A percentile compares a stretch with the other conserved stretches of the same genome.
phyloP scores from a whole-genome alignment of 2,113 vertebrate genomes.

The Phaetusa simplex region DNA sequence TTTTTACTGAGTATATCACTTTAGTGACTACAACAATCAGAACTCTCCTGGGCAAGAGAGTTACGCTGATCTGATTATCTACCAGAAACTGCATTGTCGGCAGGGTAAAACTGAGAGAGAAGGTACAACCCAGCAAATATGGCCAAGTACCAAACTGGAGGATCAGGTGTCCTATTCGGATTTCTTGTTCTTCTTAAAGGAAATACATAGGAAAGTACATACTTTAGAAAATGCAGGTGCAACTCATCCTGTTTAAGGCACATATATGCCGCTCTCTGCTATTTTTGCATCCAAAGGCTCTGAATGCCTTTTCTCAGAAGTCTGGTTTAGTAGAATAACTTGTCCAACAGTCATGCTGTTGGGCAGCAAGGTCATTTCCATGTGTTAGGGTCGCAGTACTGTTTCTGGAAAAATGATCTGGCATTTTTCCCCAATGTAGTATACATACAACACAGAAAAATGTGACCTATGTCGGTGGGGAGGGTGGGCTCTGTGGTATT shows the following conservation, averaged over 20 bases:
- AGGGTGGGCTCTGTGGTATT: background rate
- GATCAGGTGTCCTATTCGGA: background rate
- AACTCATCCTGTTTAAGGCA: background rate
- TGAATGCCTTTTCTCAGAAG: background rate
- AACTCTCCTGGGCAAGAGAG: background rate
- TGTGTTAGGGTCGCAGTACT: background rate
- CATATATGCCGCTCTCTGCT: background rate
- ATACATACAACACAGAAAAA: background rate
- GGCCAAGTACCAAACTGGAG: background rate
- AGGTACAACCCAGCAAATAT: background rate
- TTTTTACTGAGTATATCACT: background rate
- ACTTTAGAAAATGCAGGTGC: background rate
- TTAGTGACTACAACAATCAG: background rate
- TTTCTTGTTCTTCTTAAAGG: background rate
- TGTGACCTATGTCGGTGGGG: rapidly evolving
- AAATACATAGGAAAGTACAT: background rate
- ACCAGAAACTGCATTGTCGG: background rate
- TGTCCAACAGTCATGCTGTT: background rate
- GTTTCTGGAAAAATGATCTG: background rate
- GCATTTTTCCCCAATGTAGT: background rate
- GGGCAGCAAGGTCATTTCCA: background rate
- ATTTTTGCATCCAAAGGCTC: background rate
- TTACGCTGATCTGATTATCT: background rate
- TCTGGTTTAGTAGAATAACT: background rate
- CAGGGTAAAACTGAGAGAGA: background rate